These are phyloP conservation scores for Morus bassanus DNA, from an alignment of 2,797 vertebrate genomes.

Conservation along the genomic window DNA sequence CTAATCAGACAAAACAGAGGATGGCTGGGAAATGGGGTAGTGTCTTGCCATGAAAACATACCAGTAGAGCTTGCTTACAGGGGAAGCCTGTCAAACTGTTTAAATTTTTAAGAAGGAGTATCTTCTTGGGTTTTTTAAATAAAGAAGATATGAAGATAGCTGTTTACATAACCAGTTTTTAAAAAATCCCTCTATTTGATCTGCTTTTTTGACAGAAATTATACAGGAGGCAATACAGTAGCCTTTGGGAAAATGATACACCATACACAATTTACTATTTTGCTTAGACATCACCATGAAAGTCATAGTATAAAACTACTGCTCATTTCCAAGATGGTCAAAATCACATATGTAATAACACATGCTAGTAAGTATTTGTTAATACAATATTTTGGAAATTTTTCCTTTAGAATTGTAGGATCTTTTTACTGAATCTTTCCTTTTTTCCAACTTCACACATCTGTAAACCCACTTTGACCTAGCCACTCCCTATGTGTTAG, in stretches of 20 bases:
- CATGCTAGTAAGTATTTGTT: neutral
- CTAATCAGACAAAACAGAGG: neutral
- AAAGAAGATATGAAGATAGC: neutral
- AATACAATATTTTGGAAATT: neutral
- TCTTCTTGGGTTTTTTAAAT: neutral
- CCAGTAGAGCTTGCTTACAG: neutral
- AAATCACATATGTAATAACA: neutral
- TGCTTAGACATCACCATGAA: neutral
- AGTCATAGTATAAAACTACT: neutral
- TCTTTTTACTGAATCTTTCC: neutral
- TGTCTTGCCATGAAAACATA: neutral
- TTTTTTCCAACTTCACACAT: neutral
- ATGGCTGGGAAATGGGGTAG: neutral
- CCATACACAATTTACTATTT: neutral
- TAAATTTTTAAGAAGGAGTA: neutral
- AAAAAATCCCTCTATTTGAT: neutral
- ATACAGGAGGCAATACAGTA: neutral
- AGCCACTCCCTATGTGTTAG: neutral
- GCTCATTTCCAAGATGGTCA: neutral
- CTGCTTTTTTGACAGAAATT: neutral
- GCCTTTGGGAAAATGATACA: neutral
- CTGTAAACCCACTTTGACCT: neutral
- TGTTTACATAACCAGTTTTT: neutral
- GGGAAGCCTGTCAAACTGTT: neutral
- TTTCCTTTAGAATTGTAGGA: neutral